Conservation (phyloP, 2,113 vertebrate species). For the Engystomops pustulosus region DNA sequence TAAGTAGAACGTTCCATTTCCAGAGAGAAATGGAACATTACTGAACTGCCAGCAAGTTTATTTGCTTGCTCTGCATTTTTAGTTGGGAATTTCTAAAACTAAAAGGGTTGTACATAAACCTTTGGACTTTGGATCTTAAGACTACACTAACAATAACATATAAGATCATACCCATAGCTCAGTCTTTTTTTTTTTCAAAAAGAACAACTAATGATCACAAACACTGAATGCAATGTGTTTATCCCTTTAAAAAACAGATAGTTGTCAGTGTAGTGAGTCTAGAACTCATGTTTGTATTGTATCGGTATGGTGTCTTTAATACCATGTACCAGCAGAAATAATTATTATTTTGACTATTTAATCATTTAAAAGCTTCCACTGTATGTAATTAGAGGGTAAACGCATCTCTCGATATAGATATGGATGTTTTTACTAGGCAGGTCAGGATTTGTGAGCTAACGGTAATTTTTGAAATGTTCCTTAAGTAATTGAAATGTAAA, state of each 20-base stretch:
- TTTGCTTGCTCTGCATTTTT: neutral
- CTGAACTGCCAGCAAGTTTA: neutral
- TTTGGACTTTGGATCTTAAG: neutral
- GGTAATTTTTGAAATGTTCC: slow-evolving; percentile 71
- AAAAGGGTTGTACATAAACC: neutral
- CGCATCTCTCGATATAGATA: slow-evolving; percentile 67
- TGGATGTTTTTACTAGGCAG: slow-evolving; percentile 59
- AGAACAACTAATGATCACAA: too few relatives aligned
- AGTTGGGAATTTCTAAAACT: neutral
- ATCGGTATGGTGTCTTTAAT: neutral
- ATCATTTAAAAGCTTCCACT: slow-evolving; percentile 3
- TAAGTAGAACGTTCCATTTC: neutral
- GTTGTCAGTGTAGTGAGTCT: too few relatives aligned
- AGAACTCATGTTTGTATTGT: neutral
- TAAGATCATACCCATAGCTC: too few relatives aligned
- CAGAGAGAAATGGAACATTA: neutral
- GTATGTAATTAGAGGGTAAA: slow-evolving; percentile 11
- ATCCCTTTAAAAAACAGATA: too few relatives aligned
- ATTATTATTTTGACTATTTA: neutral
- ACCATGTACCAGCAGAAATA: slow-evolving; percentile 10
- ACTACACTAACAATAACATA: neutral
- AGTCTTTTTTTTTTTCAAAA: too few relatives aligned
- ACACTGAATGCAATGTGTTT: too few relatives aligned
- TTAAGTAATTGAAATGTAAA: slow-evolving; percentile 80
- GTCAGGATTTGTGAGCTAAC: slow-evolving; percentile 52